Base-by-base conservation (phyloP, 2,113 vertebrate species). In the Sminthopsis crassicaudata region DNA sequence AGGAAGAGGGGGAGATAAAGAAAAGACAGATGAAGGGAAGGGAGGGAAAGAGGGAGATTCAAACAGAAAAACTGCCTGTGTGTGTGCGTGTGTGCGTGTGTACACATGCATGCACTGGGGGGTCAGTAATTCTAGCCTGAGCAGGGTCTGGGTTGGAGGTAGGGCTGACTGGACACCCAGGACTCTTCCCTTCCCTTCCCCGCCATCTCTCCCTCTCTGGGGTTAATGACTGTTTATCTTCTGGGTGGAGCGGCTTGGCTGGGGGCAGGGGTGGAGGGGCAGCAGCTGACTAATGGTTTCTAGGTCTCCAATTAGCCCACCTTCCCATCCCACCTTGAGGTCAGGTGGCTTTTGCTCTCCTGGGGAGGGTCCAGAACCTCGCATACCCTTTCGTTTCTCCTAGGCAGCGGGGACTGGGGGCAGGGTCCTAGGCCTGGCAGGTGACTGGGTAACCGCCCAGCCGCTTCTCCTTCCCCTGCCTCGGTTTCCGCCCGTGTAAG, bases 201-300 rank as follows among this genome's bases (percentile, higher is more conserved):
- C n/a, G 67, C 12, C 67, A 76, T n/a, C 67, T 19, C 9, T n/a
- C 27, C 55, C 7, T 14, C 57, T 36, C n/a, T 0, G 60, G 67
- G 11, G 90, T 51, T 46, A 24, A 26, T 16, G 89, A 91, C 96
- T 94, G 8, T 93, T 95, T 97, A 67, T 55, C 50, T 95, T 94
- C 89, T 90, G 96, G 94, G 96, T 91, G 8, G 93, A 93, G 89
- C 16, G 30, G 27, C 57, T 67, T 67, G 57, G 92, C 76, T 46
- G 42, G 53, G 25, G 67, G 89, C 67, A 46, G 48, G 55, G 92
- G 11, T 2, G 12, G 67, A n/a, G 67, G 76, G 36, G 90, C 42
- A 67, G 30, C 88, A n/a, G 90, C 90, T 96, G 67, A 96, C 92
- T 97, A 92, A 97, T 95, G 55, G 30, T 48, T 90, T 91, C 27